Conservation (phyloP, 2,113 vertebrate species). For the Himantopus leucocephalus region DNA sequence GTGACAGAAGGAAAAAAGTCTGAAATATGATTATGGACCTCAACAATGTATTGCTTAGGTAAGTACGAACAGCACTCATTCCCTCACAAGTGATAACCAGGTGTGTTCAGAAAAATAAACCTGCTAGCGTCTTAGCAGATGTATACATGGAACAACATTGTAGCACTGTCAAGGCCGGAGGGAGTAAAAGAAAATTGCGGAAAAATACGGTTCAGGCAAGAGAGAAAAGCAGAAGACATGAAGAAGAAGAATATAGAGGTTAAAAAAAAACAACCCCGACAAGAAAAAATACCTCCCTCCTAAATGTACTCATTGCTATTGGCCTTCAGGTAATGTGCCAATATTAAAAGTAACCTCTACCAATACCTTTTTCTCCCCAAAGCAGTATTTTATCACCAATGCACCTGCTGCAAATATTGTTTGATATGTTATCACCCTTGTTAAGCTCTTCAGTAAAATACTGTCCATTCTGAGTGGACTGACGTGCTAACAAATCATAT, state of each 20-base stretch:
- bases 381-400: neutral
- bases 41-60: neutral
- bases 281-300: neutral
- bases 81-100: neutral
- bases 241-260: neutral
- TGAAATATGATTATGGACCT: neutral
- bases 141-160: neutral
- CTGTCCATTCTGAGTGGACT: neutral
- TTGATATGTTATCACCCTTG: neutral
- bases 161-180: neutral
- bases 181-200: neutral
- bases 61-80: neutral
- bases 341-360: neutral
- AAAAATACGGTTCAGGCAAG: neutral
- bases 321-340: neutral
- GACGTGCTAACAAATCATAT: neutral
- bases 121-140: neutral
- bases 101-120: neutral
- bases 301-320: neutral
- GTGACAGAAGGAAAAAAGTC: neutral
- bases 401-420: neutral
- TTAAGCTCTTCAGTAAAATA: neutral
- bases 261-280: rapidly evolving
- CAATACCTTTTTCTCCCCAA: neutral
- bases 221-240: neutral